Evolutionary conservation across 1,140 invertebrate genomes (phyloP), one percentile per base, ranked within the genome.

Genomic region (Brachionus sp.): DNA sequence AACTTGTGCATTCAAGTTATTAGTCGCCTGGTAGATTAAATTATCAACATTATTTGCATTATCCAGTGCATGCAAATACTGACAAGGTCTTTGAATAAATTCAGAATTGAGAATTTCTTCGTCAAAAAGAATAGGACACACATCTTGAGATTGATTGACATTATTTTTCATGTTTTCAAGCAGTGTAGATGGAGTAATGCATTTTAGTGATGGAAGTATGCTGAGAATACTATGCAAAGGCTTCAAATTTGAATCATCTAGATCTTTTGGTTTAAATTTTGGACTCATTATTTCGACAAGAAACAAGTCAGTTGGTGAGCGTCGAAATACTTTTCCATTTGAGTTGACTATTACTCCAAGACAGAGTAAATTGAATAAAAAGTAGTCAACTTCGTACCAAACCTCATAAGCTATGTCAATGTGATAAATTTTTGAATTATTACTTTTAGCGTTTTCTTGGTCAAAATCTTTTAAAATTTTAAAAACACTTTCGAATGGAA

Each of bases 21-120:
- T 35, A 25, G 62, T 50, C 12, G 5, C n/a, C 12, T 46, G 7
- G 9, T 46, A 44, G 3, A 66, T 35, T 5, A 77, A n/a, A 6
- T 23, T 53, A 42, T 73, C 25, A 1, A 84, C 50, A 42, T 66
- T 37, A 53, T 78, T 12, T 33, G 23, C 23, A 1, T 77, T 29
- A 46, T 66, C 44, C 44, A 66, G 19, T 37, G 70, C 29, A 23
- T 33, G 57, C 10, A 88, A 83, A 75, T 88, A 88, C 73, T 87
- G 86, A 68, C 82, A 87, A 10, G 87, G 86, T 44, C 86, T 66
- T 84, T 88, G 87, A 77, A 86, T 87, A 4, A 85, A 82, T 29
- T 84, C 84, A 84, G 86, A 86, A 64, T 62, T 29, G 53, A 87
- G 87, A 83, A 86, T 84, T 53, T 85, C 70, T 9, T 85, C 83